A percentile compares a stretch with the other conserved stretches of the same genome.
Conservation (phyloP, 2,797 vertebrate genomes). For the Gadopsis bispinosus region DNA sequence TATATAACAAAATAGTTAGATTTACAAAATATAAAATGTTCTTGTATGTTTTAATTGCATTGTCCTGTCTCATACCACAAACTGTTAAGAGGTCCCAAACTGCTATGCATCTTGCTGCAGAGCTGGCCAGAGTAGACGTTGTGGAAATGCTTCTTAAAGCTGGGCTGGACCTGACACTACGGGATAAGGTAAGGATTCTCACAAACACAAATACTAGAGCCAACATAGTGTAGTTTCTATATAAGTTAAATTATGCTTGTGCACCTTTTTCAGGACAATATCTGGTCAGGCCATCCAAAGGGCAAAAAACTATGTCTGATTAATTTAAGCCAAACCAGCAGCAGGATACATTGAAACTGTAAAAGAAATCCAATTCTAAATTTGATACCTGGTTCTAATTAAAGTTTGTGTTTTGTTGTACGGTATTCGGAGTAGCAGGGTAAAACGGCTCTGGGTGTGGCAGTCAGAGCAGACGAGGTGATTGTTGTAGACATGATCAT, state of each 20-base stretch:
- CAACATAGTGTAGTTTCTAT: not conserved
- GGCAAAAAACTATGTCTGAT: not conserved
- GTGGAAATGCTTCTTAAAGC: conserved; percentile 90
- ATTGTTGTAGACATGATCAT: conserved; percentile 95
- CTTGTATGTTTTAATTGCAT: not conserved
- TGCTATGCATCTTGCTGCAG: conserved; percentile 89
- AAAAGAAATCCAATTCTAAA: not conserved
- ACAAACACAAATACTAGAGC: not conserved
- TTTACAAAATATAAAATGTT: not conserved
- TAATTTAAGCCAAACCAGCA: not conserved
- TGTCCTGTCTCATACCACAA: not conserved
- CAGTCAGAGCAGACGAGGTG: conserved; percentile 88
- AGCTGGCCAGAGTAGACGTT: conserved; percentile 89
- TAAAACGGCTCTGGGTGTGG: conserved; percentile 89
- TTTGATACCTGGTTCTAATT: not conserved
- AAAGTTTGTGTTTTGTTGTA: conserved; percentile 21
- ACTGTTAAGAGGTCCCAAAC: conserved; percentile 90
- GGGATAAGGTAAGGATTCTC: conserved; percentile 85
- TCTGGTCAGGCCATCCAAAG: not conserved
- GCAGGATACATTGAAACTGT: not conserved
- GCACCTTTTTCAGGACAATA: not conserved
- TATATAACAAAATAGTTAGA: not conserved
- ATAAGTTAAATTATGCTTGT: not conserved
- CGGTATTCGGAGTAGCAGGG: conserved; percentile 85
- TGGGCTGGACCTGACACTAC: conserved; percentile 83